Evolutionary conservation across 1,140 invertebrate species (phyloP).

Genomic region (Lordiphosa mommai): DNA sequence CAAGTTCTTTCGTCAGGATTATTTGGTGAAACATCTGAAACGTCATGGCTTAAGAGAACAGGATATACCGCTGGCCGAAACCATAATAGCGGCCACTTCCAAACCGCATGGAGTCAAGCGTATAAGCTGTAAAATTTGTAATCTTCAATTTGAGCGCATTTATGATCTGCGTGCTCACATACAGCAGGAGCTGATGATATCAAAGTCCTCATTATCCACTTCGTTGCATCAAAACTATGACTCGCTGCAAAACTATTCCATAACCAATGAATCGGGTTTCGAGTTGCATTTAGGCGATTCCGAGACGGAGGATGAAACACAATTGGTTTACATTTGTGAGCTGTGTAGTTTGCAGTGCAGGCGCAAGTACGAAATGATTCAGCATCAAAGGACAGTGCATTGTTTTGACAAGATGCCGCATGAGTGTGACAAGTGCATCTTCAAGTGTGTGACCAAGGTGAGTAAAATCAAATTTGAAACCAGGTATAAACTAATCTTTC

Average conservation of each 20-base stretch:
- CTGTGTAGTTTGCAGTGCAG: slow-evolving; percentile 80
- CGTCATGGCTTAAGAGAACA: slow-evolving; percentile 57
- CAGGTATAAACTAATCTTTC: too few species aligned
- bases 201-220: slow-evolving; percentile 27
- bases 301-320: slow-evolving; percentile 71
- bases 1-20: slow-evolving; percentile 81
- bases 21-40: slow-evolving; percentile 68
- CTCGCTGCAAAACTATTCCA: slow-evolving; percentile 64
- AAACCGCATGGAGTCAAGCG: slow-evolving; percentile 57
- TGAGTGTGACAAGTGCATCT: slow-evolving; percentile 66
- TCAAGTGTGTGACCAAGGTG: slow-evolving; percentile 67
- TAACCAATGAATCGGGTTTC: slow-evolving; percentile 65
- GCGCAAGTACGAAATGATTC: slow-evolving; percentile 71
- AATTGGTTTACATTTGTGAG: slow-evolving; percentile 68
- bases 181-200: slow-evolving; percentile 52
- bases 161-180: slow-evolving; percentile 53
- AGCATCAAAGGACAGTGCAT: slow-evolving; percentile 68
- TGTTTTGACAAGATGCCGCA: slow-evolving; percentile 64
- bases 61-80: slow-evolving; percentile 61
- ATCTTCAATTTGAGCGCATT: slow-evolving; percentile 51
- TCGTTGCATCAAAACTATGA: slow-evolving; percentile 41
- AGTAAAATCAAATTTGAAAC: too few species aligned
- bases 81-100: slow-evolving; percentile 53
- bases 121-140: slow-evolving; percentile 66
- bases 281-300: slow-evolving; percentile 67